Percentiles rank a stretch among this genome's conserved stretches.
Conservation (phyloP, 2,797 vertebrate genomes). For the Scolopax bukidnonensis region DNA sequence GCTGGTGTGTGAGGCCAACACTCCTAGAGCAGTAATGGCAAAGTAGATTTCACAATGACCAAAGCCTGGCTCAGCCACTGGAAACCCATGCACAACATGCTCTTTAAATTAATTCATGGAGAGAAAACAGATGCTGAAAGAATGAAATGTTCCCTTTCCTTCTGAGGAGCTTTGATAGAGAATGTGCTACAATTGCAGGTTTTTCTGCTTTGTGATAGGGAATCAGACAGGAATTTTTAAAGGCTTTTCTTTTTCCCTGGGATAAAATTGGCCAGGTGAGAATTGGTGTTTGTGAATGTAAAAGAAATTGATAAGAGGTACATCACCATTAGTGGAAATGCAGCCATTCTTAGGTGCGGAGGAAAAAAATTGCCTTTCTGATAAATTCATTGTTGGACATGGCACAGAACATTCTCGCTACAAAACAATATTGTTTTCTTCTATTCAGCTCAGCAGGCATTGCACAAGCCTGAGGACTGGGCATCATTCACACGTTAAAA, state of each 20-base stretch:
- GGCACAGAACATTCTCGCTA: slow-evolving; percentile 4
- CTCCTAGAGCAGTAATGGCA: not conserved
- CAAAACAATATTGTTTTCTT: slow-evolving; percentile 25
- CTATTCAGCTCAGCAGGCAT: not conserved
- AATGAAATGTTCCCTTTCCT: slow-evolving; percentile 42
- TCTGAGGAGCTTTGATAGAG: slow-evolving; percentile 34
- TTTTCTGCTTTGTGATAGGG: not conserved
- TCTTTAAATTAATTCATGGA: slow-evolving; percentile 60
- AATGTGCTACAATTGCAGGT: not conserved
- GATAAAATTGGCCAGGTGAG: not conserved
- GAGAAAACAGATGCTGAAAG: slow-evolving; percentile 64
- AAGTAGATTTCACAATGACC: slow-evolving; percentile 35
- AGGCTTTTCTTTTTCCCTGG: not conserved
- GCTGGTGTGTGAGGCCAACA: not conserved
- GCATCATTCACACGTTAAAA: not conserved
- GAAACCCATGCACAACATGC: not conserved
- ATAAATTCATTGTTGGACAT: slow-evolving; percentile 42
- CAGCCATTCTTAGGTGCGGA: not conserved
- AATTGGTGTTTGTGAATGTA: not conserved
- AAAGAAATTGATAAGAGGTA: not conserved
- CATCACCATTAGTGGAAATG: not conserved
- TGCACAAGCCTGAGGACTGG: slow-evolving; percentile 5
- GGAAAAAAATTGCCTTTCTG: slow-evolving; percentile 12
- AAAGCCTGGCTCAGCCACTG: slow-evolving; percentile 25
- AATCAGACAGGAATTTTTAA: slow-evolving; percentile 8